Base-by-base conservation (phyloP, 2,888 invertebrate genomes). In the Sarcophaga carnaria region DNA sequence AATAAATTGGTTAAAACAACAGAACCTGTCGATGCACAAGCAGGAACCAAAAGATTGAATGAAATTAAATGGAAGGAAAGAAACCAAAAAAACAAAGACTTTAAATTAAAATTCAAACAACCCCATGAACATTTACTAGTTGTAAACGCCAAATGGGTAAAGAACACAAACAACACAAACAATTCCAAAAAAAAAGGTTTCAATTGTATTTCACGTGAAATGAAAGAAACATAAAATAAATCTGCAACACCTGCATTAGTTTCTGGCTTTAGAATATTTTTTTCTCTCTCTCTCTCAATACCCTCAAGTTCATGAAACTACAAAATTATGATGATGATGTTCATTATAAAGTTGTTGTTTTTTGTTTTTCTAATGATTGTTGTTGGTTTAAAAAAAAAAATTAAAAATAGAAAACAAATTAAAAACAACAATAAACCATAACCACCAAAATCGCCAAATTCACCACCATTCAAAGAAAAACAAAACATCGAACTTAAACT, bases 21-120 rank as follows among this genome's bases (percentile, higher is more conserved):
- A 89, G 89, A 89, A 90, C 89, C 89, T 80, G 89, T 87, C 85
- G 82, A 70, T 69, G 86, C 84, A 89, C 89, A 88, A 89, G 89
- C 66, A 64, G 80, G 70, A 79, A 81, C 69, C 77, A 86, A 86
- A 82, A 72, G 69, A 45, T 72, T 70, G 8, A 37, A 77, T 37
- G 37, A 37, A 62, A 76, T 76, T 79, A 11, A 37, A 37, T 37
- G 37, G 37, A 37, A 37, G 37, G 37, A 37, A 8, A 37, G 37
- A 37, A 64, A 66, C 27, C 76, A 27, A 63, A 37, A 67, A 81
- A 83, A 75, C 60, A 77, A 71, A 10, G 63, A 80, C n/a, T 81
- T 84, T 78, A 82, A 87, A 81, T 82, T 81, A 72, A 84, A 80
- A 87, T 70, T 66, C 63, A 83, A 69, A 66, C 87, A 84, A 87